Base-by-base conservation (phyloP, 2,888 invertebrate genomes). In the Electrophaes corylata region DNA sequence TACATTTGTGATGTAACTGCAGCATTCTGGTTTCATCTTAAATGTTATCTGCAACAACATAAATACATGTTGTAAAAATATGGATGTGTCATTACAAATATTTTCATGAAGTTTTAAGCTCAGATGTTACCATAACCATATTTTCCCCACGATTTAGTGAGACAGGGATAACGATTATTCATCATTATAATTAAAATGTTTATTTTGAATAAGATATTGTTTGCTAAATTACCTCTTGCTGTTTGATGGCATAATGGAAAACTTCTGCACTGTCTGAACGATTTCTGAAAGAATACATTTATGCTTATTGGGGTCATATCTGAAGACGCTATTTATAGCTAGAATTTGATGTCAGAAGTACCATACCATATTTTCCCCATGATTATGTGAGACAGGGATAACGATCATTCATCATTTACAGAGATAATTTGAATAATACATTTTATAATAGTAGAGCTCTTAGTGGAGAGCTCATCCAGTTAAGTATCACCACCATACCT, bases 331-430 rank as follows among this genome's bases (percentile, higher is more conserved):
- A 3, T 37, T 37, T 16, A 0, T 8, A 37, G 16, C 4, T 26
- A 40, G 6, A 10, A 6, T 14, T 26, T 48, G 26, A 5, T 41
- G 5, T 81, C 81, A 81, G 81, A 64, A 67, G 70, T 81, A 81
- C 81, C 79, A 79, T 79, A 31, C 84, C 86, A 83, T 82, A 72
- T 73, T 75, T 70, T 83, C 84, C 78, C 82, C 83, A 85, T 35
- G 82, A 66, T 70, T 79, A 73, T 55, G 83, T 85, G 79, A 84
- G 83, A 75, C 84, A 85, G 85, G 85, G 84, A 84, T 84, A 85
- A 85, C 85, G 41, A 58, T 46, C 52, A 55, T 55, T 60, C 60
- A 60, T 60, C 55, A 60, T 60, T 19, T 12, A 19, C 19, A 35
- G 3, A 14, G 19, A 37, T 29, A 29, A 10, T 10, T 10, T 6